Conservation (phyloP, 1,140 invertebrate species). For the Ectropis grisescens region DNA sequence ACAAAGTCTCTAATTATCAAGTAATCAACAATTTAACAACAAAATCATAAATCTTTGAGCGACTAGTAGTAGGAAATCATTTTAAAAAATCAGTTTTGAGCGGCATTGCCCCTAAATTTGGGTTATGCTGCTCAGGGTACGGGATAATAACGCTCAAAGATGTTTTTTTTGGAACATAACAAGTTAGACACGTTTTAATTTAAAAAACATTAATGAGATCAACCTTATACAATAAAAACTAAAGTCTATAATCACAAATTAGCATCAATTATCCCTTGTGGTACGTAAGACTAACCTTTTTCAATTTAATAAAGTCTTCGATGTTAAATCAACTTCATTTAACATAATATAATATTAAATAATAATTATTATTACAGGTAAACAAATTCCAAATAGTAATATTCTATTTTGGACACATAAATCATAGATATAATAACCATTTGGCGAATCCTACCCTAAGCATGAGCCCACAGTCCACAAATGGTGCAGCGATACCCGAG, state of each 20-base stretch:
- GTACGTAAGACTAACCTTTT: conserved; percentile 9
- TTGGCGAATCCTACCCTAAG: too few species aligned
- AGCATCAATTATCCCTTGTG: conserved; percentile 11
- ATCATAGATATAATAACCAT: too few species aligned
- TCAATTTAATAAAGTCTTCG: conserved; percentile 4
- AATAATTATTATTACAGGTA: conserved; percentile 6
- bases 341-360: conserved; percentile 1
- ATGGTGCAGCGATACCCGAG: too few species aligned
- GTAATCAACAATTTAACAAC: not conserved
- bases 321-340: conserved; percentile 13
- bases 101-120: conserved; percentile 4
- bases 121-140: conserved; percentile 13
- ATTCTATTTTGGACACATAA: not conserved
- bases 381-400: not conserved
- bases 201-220: conserved; percentile 16
- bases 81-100: not conserved
- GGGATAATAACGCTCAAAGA: conserved; percentile 22
- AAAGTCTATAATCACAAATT: conserved; percentile 15
- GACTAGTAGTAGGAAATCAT: not conserved
- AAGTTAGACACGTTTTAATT: conserved; percentile 17
- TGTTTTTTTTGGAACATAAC: conserved; percentile 17
- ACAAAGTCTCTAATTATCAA: conserved; percentile 6
- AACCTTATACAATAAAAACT: conserved; percentile 15
- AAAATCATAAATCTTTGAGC: not conserved
- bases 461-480: too few species aligned